A percentile compares a stretch with the other conserved stretches of the same genome.
Conservation (phyloP, 2,113 vertebrate genomes). For the Platysternon megacephalum region DNA sequence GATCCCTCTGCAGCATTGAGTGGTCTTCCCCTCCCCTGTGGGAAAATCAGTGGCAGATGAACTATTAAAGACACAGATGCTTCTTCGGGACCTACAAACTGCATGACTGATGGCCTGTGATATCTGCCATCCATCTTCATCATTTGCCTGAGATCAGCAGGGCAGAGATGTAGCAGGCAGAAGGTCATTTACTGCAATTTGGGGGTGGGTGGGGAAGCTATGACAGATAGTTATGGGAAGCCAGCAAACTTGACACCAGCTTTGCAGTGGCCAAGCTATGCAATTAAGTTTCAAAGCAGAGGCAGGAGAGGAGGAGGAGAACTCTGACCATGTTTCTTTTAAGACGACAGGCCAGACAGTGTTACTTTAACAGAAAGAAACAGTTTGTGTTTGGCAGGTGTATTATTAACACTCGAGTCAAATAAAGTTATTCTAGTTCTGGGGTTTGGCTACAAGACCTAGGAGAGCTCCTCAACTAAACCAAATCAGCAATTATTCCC, state of each 20-base stretch:
- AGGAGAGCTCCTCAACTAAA: neutral
- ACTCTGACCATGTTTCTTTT: slow-evolving; percentile 18
- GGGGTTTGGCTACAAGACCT: neutral
- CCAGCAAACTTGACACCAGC: slow-evolving; percentile 44
- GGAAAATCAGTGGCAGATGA: slow-evolving; percentile 40
- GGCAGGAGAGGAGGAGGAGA: neutral
- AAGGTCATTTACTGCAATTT: slow-evolving; percentile 57
- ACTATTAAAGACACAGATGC: slow-evolving; percentile 61
- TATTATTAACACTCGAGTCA: slow-evolving; percentile 14
- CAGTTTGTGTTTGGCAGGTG: slow-evolving; percentile 2
- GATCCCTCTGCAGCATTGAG: neutral
- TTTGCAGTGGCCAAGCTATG: slow-evolving; percentile 50
- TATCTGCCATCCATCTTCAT: slow-evolving; percentile 59
- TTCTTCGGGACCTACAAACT: slow-evolving; percentile 47
- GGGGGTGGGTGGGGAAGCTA: neutral
- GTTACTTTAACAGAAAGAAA: slow-evolving; percentile 19
- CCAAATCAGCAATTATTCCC: neutral
- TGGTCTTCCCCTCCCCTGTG: neutral
- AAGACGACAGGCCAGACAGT: neutral
- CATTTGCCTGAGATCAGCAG: slow-evolving; percentile 60
- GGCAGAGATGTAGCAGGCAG: slow-evolving; percentile 58
- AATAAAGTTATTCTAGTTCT: neutral
- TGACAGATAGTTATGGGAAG: slow-evolving; percentile 54
- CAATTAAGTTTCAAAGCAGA: slow-evolving; percentile 41
- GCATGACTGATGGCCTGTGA: slow-evolving; percentile 48